Evolutionary conservation across 2,797 vertebrate species (phyloP).

Genomic region (Streptopelia turtur): DNA sequence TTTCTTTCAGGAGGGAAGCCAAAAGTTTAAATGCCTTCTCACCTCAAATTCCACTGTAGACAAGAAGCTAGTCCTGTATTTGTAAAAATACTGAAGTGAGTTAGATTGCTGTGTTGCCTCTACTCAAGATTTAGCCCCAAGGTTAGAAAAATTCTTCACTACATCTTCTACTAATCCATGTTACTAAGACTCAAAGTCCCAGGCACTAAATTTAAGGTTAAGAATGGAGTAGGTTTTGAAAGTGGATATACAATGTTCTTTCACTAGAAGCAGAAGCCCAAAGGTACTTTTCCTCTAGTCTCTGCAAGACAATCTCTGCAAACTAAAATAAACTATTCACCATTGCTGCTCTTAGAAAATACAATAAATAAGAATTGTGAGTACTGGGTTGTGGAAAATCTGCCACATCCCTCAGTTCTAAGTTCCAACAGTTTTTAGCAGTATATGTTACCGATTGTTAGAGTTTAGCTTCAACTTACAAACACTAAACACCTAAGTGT

Average conservation of each 20-base stretch:
- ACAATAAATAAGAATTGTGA: neutral
- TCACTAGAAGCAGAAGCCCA: neutral
- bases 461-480: neutral
- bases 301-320: neutral
- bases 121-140: neutral
- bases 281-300: neutral
- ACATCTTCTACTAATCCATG: neutral
- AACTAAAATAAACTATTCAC: neutral
- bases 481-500: neutral
- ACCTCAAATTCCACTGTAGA: neutral
- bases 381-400: neutral
- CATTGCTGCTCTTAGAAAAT: neutral
- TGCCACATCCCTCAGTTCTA: neutral
- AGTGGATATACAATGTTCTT: neutral
- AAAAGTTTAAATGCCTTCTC: neutral
- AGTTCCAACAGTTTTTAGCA: neutral
- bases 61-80: neutral
- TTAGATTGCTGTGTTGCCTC: neutral
- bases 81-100: neutral
- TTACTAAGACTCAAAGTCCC: neutral
- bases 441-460: neutral
- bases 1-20: neutral
- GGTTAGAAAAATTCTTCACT: neutral
- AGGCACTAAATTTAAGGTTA: neutral
- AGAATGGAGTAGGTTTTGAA: neutral